Base-by-base conservation (phyloP, 1,140 invertebrate species). In the Argopecten irradians region DNA sequence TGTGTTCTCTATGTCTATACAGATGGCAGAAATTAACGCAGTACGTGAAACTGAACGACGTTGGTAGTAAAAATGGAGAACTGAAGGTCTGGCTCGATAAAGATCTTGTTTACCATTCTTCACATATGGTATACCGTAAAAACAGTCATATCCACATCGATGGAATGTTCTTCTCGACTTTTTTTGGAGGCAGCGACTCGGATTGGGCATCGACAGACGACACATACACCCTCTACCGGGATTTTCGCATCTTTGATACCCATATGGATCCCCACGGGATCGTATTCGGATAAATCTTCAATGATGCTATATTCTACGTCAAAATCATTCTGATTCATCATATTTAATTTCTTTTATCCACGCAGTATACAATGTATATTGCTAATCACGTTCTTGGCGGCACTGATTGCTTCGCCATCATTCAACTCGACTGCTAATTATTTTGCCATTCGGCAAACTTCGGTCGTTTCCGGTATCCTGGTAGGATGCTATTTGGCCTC, bases 81-180 rank as follows among this genome's bases (percentile, higher is more conserved):
- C 87, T 92, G 14, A 92, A 89, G 33, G 36, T 93, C 34, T 93
- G 91, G 90, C 71, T 91, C 19, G 87, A 90, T 19, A 83, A 84
- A 0, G 16, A 88, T 28, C 84, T 84, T 19, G 88, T 87, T 13
- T 90, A 85, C 82, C 39, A 89, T 28, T 36, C 89, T 28, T 86
- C 82, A 5, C 86, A 90, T 34, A 36, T 89, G 9, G 85, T 86
- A 22, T 89, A 92, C 28, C 83, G 92, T 22, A 88, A 88, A 82
- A 35, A 89, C 16, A 88, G 43, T 43, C 33, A 82, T 32, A 88
- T 92, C 33, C 82, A 91, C 14, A 91, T 93, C 46, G 89, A 92
- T 28, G 92, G 93, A 9, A 90, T 94, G 39, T 93, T 91, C 90
- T 94, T 94, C 86, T 94, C 92, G 1, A 93, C 93, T 0, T 94